These are phyloP conservation scores for Neopipo cinnamomea DNA, from an alignment of 2,113 vertebrate species.

Conservation along the genomic window DNA sequence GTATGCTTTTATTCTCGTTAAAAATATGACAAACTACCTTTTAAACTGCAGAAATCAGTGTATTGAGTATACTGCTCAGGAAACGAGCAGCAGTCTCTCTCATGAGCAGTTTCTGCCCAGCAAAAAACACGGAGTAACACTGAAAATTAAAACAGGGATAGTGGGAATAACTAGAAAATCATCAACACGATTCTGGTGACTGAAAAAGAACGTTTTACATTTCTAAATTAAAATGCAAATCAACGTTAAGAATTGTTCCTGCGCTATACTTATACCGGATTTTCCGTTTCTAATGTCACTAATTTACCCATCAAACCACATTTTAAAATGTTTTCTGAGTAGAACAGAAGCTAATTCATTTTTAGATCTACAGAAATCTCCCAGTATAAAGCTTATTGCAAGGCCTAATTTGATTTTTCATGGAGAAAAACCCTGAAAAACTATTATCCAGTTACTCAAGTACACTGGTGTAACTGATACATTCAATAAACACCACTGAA, in stretches of 20 bases:
- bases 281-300: not conserved
- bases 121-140: not conserved
- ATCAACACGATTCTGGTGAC: not conserved
- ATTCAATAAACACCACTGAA: not conserved
- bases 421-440: not conserved
- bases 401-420: not conserved
- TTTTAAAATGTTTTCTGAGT: not conserved
- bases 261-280: not conserved
- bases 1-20: not conserved
- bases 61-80: not conserved
- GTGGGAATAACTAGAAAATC: not conserved
- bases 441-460: not conserved
- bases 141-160: not conserved
- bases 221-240: not conserved
- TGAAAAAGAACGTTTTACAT: not conserved
- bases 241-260: not conserved
- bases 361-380: not conserved
- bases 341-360: not conserved
- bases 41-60: not conserved
- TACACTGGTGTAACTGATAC: no score
- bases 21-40: not conserved
- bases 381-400: not conserved
- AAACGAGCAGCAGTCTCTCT: not conserved
- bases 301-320: not conserved
- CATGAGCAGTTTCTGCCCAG: not conserved